Evolutionary conservation across 2,888 invertebrate genomes (phyloP), one percentile per base, ranked within the genome.

Genomic region (Theretra japonica): DNA sequence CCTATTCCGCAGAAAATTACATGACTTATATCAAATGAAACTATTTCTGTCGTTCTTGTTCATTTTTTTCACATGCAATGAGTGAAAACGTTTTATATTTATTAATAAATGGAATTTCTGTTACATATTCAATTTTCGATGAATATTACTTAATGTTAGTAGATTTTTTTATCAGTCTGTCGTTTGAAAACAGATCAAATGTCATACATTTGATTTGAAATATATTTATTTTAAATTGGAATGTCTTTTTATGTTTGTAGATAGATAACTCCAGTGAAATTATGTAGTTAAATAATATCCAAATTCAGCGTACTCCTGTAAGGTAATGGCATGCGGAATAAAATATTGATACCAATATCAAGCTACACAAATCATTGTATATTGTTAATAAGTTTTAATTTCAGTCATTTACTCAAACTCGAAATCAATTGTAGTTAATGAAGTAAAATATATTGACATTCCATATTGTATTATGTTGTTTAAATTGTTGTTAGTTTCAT

Each of bases 161-260:
- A 93, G 93, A 93, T 93, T 93, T 93, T 65, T 93, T 93, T 93
- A 93, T 92, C 91, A 90, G 88, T 90, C 90, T 92, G 92, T 93
- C 92, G 88, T 90, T 89, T 85, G 83, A 88, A 88, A 88, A 84
- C 91, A 91, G 90, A 90, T 94, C 94, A 94, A 93, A 94, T 94
- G 94, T 94, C 93, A 93, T 94, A 94, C 94, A 94, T 94, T 94
- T 94, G 94, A 91, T 94, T 93, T 92, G 91, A 93, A 94, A 94
- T 93, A 94, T 94, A 93, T 94, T 94, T 94, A 94, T 93, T 93
- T 94, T 91, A 91, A 90, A 93, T 92, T 92, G 89, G 91, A 90
- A 91, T 89, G 93, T 91, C 92, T 93, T 93, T 93, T 93, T 93
- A 85, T 94, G 93, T 93, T 92, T 92, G 93, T 94, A 93, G 94